Evolutionary conservation across 2,888 invertebrate genomes (phyloP).

Genomic region (Torymus texanus): DNA sequence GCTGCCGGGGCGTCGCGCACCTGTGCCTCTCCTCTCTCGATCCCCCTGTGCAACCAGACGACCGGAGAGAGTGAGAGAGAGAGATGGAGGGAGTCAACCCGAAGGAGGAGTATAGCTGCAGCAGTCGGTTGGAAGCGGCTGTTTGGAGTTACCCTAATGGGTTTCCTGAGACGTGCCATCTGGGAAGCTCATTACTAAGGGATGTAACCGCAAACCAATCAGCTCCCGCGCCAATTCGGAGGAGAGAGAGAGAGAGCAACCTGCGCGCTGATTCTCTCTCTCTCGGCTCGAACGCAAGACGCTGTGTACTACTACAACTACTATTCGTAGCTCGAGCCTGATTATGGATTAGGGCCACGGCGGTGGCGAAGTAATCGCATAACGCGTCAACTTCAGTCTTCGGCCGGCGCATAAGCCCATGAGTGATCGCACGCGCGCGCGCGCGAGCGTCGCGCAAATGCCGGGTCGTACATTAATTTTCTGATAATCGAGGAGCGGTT

Average conservation of each 20-base stretch:
- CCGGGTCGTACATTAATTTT: slow-evolving; percentile 44
- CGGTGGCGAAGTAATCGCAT: slow-evolving; percentile 36
- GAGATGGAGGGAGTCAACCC: background rate
- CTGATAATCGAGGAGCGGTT: slow-evolving; percentile 36
- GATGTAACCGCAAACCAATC: slow-evolving; percentile 75
- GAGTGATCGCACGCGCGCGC: background rate
- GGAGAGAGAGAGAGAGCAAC: too few species aligned
- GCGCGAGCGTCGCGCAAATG: slow-evolving; percentile 24
- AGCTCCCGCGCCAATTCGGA: slow-evolving; percentile 65
- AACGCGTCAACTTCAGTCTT: slow-evolving; percentile 46
- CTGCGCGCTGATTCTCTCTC: slow-evolving; percentile 46
- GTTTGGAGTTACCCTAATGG: slow-evolving; percentile 71
- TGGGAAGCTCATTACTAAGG: slow-evolving; percentile 74
- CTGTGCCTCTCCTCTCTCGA: slow-evolving; percentile 24
- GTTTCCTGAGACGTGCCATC: slow-evolving; percentile 73
- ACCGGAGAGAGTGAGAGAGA: background rate
- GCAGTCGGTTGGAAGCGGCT: slow-evolving; percentile 46
- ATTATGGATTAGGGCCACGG: slow-evolving; percentile 63
- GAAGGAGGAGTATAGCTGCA: background rate
- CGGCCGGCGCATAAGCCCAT: slow-evolving; percentile 16
- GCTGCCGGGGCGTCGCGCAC: slow-evolving; percentile 20
- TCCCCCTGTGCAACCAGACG: background rate
- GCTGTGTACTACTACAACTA: slow-evolving; percentile 36
- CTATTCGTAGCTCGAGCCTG: slow-evolving; percentile 58
- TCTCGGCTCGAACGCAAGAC: slow-evolving; percentile 68